phyloP scores from a whole-genome alignment of 2,797 vertebrate genomes.

The Moxostoma hubbsi region DNA sequence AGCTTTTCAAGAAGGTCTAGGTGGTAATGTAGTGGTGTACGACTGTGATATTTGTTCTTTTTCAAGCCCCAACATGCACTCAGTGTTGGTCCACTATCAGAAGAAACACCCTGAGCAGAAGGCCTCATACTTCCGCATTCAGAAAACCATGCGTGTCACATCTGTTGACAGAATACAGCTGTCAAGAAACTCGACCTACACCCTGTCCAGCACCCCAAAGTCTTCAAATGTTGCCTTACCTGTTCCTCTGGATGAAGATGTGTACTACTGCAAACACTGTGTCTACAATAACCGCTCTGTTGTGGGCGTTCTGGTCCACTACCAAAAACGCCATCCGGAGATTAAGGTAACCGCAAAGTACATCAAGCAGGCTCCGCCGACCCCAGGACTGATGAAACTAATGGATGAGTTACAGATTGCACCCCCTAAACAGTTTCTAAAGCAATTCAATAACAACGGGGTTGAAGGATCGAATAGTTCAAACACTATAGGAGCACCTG shows the following conservation, averaged over 20 bases:
- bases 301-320: constrained; percentile 97
- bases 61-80: constrained; percentile 98
- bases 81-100: constrained; percentile 97
- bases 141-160: constrained; percentile 96
- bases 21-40: constrained; percentile 91
- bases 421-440: constrained; percentile 83
- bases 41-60: constrained; percentile 97
- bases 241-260: constrained; percentile 85
- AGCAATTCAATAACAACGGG: constrained; percentile 83
- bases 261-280: constrained; percentile 98
- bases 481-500: constrained; percentile 69
- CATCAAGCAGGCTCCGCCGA: constrained; percentile 94
- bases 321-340: constrained; percentile 98
- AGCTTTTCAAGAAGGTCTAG: constrained; percentile 83
- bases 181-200: constrained; percentile 84
- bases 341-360: constrained; percentile 99
- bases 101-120: constrained; percentile 98
- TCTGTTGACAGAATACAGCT: constrained; percentile 89
- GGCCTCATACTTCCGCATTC: constrained; percentile 98
- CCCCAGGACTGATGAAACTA: constrained; percentile 88
- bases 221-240: constrained; percentile 74
- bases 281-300: constrained; percentile 98
- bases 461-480: constrained; percentile 79
- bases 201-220: constrained; percentile 83
- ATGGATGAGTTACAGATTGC: constrained; percentile 89